These are phyloP conservation scores for Antrozous pallidus DNA, from an alignment of 2,797 vertebrate species.

Conservation along the genomic window DNA sequence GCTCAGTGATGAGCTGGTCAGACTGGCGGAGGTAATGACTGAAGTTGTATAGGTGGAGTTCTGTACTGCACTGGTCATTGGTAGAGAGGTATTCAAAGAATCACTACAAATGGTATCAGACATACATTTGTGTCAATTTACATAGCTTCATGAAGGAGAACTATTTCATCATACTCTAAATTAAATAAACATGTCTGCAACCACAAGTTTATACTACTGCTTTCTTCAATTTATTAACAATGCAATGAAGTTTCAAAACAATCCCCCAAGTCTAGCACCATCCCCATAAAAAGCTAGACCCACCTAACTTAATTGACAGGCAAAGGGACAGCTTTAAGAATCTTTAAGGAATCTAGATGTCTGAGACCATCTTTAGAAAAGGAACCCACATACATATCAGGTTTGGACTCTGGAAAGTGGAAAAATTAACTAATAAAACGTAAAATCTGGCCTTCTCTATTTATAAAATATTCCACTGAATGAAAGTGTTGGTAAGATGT, in stretches of 20 bases:
- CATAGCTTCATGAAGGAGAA: neutral
- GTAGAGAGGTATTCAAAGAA: conserved; percentile 89
- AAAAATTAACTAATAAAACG: neutral
- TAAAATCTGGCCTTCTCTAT: neutral
- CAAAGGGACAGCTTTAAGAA: neutral
- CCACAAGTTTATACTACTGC: neutral
- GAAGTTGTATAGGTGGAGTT: conserved; percentile 90
- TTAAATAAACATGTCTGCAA: neutral
- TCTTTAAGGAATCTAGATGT: neutral
- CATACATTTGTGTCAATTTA: conserved; percentile 23
- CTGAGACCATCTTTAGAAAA: neutral
- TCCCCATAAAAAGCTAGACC: neutral
- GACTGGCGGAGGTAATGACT: conserved; percentile 86
- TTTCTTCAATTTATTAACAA: neutral
- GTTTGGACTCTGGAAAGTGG: neutral
- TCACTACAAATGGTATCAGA: conserved; percentile 85
- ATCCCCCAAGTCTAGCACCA: neutral
- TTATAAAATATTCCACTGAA: conserved; percentile 2
- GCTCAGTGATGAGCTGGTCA: conserved; percentile 86
- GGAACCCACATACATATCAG: neutral
- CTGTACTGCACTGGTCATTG: conserved; percentile 89
- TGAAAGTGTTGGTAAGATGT: neutral
- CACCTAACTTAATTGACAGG: neutral
- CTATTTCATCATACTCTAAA: neutral
- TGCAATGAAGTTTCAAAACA: neutral